Evolutionary conservation across 2,797 vertebrate species (phyloP), one percentile per base, ranked within the genome.

Genomic region (Gouania willdenowi): DNA sequence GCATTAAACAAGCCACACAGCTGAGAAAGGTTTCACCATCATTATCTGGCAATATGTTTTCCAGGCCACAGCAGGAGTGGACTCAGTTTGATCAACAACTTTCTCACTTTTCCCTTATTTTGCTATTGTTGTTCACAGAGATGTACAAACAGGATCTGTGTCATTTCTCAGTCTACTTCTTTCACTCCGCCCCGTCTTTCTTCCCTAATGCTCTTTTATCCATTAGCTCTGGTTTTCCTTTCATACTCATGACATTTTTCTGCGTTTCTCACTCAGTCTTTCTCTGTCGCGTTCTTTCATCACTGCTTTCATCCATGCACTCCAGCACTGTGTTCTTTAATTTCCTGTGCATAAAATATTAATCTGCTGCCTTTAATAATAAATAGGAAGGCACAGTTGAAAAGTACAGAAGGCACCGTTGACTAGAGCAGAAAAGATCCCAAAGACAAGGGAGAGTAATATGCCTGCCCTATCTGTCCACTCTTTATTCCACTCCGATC

Each of bases 281-380:
- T 19, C 23, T 45, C 45, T 52, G 42, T 57, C 47, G 45, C 56
- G 67, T 32, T 34, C 27, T 67, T 56, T 69, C 32, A 6, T 34
- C 36, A 13, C 61, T 10, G 26, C 49, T 45, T 66, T 60, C 43
- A 44, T 68, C 57, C 32, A 35, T 37, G 13, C 33, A 47, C 46
- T 55, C 55, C 44, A 54, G 51, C 39, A 13, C 56, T 52, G 39
- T 79, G 73, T 67, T 79, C 64, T 77, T 84, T 85, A 76, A 87
- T 86, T 86, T 85, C 81, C 84, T 68, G 63, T 31, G 32, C 72
- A 86, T 88, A 67, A 86, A 87, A 85, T 55, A 88, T 86, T 84
- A 39, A 87, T 84, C 40, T 23, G 55, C 30, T 17, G n/a, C 26
- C 48, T 63, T 86, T 64, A 85, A 82, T 85, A 83, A 85, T 83